phyloP scores from a whole-genome alignment of 92 coral and sea anemone genomes.

The Phenganax marumi region DNA sequence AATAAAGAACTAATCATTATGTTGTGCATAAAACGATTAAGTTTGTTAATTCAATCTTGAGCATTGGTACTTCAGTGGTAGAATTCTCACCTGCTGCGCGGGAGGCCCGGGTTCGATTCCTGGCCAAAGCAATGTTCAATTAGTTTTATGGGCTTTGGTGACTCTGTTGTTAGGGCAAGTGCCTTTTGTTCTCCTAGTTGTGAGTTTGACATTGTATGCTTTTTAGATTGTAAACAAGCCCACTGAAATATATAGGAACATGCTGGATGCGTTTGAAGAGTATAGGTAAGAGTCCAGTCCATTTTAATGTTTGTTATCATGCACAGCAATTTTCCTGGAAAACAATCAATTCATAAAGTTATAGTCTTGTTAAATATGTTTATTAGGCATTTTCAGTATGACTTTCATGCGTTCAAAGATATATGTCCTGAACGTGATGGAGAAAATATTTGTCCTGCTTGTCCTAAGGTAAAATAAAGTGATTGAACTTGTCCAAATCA shows the following conservation, averaged over 20 bases:
- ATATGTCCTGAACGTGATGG: conserved; percentile 31
- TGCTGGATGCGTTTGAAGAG: conserved; percentile 37
- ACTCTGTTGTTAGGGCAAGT: too few relatives aligned
- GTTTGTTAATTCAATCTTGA: too few relatives aligned
- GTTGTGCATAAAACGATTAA: too few relatives aligned
- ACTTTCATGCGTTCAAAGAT: neutral
- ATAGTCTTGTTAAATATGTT: neutral
- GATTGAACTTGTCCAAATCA: too few relatives aligned
- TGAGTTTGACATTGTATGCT: neutral
- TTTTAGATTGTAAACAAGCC: conserved; percentile 32
- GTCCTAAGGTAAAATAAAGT: too few relatives aligned
- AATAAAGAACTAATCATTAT: too few relatives aligned
- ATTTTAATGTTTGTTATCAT: neutral
- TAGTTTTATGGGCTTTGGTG: too few relatives aligned
- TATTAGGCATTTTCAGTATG: conserved; percentile 19
- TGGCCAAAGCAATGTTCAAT: too few relatives aligned
- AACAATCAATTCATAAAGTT: too few relatives aligned
- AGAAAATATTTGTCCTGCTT: too few relatives aligned
- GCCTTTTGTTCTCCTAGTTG: neutral
- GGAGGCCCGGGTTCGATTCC: conserved; percentile 99
- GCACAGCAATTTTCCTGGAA: neutral
- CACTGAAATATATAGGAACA: conserved; percentile 26
- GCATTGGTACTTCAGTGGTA: conserved; percentile 47
- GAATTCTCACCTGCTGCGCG: conserved; percentile 94
- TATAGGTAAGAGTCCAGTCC: conserved; percentile 28